Evolutionary conservation across 2,888 invertebrate genomes (phyloP), one percentile per base, ranked within the genome.

Genomic region (Baccha elongata): DNA sequence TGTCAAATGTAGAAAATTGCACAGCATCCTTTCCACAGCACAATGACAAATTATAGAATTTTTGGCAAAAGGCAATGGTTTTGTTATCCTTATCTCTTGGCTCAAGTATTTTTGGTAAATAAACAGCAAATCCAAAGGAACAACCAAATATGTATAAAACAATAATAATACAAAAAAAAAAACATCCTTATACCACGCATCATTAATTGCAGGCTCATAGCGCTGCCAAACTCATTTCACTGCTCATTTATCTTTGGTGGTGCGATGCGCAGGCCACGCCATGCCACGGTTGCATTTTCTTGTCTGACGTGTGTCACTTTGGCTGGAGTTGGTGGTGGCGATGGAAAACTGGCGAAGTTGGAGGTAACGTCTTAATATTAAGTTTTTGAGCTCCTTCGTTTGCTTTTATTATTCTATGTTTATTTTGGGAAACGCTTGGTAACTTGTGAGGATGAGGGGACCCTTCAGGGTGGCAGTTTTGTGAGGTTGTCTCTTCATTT

Each of bases 141-240:
- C 35, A 46, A 35, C 26, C 29, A n/a, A 17, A 23, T 13, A 35
- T 29, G 11, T 17, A 17, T 29, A 75, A 26, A 68, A 44, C 15
- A 55, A 37, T 13, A 55, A 32, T 7, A 32, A 29, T 8, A 46
- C 29, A 26, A 50, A 23, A 13, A 44, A 68, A 11, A 21, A 13
- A 19, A 13, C 64, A 35, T 50, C 78, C 72, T 55, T 64, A 67
- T 72, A 78, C 78, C 78, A 83, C 83, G 78, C 83, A 83, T 83
- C 83, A 83, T 83, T 83, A 83, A 83, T 83, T 83, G 83, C 83
- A 83, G 83, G 78, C 83, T 83, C 78, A 78, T 76, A 62, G 83
- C 68, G 78, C 52, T 83, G 83, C 83, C 83, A 83, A 83, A 78
- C 83, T 83, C 78, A 73, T 83, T 83, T 83, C 83, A 83, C 83